Evolutionary conservation across 2,888 invertebrate species (phyloP).

Genomic region (Dimorphilus gyrociliatus): DNA sequence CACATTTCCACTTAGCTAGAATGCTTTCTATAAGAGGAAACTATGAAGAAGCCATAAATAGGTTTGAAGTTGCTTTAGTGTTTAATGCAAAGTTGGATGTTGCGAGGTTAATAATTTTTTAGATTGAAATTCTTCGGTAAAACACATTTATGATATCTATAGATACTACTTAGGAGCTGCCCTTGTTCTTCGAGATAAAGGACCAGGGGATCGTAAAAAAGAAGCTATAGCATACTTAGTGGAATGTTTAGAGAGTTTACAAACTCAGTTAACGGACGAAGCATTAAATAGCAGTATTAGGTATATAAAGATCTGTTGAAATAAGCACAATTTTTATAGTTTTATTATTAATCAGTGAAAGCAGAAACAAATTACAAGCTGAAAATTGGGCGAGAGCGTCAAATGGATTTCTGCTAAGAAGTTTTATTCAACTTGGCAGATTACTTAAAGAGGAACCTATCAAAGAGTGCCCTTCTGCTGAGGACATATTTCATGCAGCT

Average conservation of each 20-base stretch:
- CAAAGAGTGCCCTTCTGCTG: slow-evolving; percentile 21
- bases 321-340: not conserved
- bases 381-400: slow-evolving; percentile 20
- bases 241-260: slow-evolving; percentile 24
- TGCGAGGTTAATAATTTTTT: slow-evolving; percentile 17
- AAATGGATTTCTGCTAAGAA: slow-evolving; percentile 27
- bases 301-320: not conserved
- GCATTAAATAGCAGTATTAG: slow-evolving; percentile 12
- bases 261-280: slow-evolving; percentile 19
- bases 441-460: slow-evolving; percentile 15
- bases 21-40: slow-evolving; percentile 29
- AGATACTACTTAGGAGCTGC: slow-evolving; percentile 33
- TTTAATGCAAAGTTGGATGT: slow-evolving; percentile 27
- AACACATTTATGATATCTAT: slow-evolving; percentile 3
- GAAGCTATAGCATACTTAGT: slow-evolving; percentile 23
- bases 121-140: not conserved
- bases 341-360: not conserved
- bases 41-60: slow-evolving; percentile 25
- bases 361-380: slow-evolving; percentile 9
- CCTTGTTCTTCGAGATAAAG: slow-evolving; percentile 23
- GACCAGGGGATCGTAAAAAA: slow-evolving; percentile 21
- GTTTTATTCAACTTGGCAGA: slow-evolving; percentile 24
- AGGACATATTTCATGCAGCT: slow-evolving; percentile 28
- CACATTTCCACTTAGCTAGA: slow-evolving; percentile 28
- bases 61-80: slow-evolving; percentile 26